Percentiles rank a stretch among this genome's conserved stretches.
phyloP scores from a whole-genome alignment of 2,797 vertebrate species.

The Spizella passerina region DNA sequence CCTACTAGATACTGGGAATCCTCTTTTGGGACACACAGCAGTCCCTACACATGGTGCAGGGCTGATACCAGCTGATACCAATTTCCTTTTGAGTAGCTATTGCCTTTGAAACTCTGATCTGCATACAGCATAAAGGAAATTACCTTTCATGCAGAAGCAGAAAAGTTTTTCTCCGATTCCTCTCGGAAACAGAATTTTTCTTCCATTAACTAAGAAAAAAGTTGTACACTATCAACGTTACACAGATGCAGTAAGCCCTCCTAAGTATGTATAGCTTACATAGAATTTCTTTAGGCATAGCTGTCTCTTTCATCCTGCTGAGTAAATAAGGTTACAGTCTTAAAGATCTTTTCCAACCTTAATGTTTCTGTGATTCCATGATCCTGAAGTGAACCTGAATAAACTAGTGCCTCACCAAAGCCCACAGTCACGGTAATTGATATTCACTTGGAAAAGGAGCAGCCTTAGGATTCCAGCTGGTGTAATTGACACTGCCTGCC shows the following conservation, averaged over 20 bases:
- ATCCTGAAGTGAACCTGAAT: not conserved
- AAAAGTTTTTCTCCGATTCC: not conserved
- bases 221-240: not conserved
- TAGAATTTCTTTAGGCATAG: not conserved
- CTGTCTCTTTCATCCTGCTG: not conserved
- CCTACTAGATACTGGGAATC: not conserved
- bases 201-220: not conserved
- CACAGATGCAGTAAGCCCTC: not conserved
- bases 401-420: not conserved
- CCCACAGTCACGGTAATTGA: not conserved
- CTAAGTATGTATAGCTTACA: not conserved
- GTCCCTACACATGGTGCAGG: not conserved
- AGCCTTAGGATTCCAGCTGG: not conserved
- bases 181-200: not conserved
- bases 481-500: not conserved
- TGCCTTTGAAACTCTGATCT: not conserved
- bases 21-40: not conserved
- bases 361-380: not conserved
- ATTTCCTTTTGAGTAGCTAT: not conserved
- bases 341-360: not conserved
- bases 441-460: not conserved
- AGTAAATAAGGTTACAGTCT: not conserved
- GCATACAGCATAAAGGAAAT: not conserved
- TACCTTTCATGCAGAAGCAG: not conserved
- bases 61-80: not conserved